Percentiles rank a stretch among this genome's conserved stretches.
Conservation (phyloP, 1,140 invertebrate genomes). For the Neocloeon triangulifer region DNA sequence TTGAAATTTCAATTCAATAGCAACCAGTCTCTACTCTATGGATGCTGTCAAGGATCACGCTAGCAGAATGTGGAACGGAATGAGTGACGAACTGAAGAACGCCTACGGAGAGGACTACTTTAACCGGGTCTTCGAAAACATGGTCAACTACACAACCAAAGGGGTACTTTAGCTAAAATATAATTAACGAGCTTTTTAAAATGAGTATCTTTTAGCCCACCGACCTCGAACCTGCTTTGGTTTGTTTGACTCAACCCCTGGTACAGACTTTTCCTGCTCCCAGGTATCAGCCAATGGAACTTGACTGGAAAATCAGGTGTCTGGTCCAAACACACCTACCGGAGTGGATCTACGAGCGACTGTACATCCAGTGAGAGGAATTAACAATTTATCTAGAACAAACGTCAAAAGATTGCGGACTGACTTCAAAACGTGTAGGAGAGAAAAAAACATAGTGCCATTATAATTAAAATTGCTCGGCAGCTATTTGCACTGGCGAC, state of each 20-base stretch:
- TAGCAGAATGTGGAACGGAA: slow-evolving; percentile 9
- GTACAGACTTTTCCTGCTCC: slow-evolving; percentile 8
- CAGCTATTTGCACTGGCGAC: too few species aligned
- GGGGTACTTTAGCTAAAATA: too few species aligned
- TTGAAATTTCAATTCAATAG: too few species aligned
- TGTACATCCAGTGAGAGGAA: too few species aligned
- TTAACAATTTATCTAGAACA: too few species aligned
- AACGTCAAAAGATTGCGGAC: too few species aligned
- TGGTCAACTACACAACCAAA: slow-evolving; percentile 8
- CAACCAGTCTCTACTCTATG: slow-evolving; percentile 11
- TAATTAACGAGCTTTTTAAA: too few species aligned
- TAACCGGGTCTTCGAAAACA: slow-evolving; percentile 8
- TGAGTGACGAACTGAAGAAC: slow-evolving; percentile 8
- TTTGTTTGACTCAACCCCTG: slow-evolving; percentile 3
- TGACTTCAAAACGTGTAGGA: too few species aligned
- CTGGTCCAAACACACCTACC: slow-evolving; percentile 12
- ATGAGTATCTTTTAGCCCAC: slow-evolving; percentile 5
- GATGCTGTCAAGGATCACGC: slow-evolving; percentile 10
- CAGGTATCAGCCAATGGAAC: slow-evolving; percentile 12
- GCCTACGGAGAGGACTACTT: slow-evolving; percentile 12
- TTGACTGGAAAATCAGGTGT: slow-evolving; percentile 10
- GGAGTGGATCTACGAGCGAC: slow-evolving; percentile 10
- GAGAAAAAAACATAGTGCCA: too few species aligned
- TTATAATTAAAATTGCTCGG: too few species aligned
- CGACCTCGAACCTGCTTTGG: slow-evolving; percentile 4